A percentile compares a stretch with the other conserved stretches of the same genome.
Conservation (phyloP, 1,140 invertebrate species). For the Oreohelix idahoensis region DNA sequence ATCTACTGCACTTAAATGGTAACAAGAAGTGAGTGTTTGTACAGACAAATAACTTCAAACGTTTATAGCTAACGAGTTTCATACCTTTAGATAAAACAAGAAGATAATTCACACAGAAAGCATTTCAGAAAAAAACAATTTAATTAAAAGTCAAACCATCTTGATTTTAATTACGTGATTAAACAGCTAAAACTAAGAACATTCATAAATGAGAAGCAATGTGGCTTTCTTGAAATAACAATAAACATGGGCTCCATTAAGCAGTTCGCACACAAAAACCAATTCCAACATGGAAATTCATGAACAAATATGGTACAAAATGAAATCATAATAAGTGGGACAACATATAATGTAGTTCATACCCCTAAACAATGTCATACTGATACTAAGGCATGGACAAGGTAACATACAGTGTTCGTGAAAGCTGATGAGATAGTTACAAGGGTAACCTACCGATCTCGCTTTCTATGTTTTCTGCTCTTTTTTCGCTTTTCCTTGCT, state of each 20-base stretch:
- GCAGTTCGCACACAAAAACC: neutral
- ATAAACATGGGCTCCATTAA: neutral
- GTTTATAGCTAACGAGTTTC: no score
- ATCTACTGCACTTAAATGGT: no score
- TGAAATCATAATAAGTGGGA: neutral
- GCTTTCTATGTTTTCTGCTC: constrained; percentile 66
- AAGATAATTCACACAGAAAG: no score
- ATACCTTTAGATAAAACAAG: no score
- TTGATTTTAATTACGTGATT: neutral
- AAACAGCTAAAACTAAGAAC: neutral
- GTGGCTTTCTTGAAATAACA: neutral
- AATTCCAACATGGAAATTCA: neutral
- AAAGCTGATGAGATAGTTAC: neutral
- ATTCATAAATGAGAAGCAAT: neutral
- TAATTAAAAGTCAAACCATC: neutral
- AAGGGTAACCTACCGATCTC: constrained; percentile 61
- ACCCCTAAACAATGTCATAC: neutral
- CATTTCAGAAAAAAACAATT: neutral
- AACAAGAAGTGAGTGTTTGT: no score
- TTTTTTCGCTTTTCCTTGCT: constrained; percentile 70
- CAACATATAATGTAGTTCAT: neutral
- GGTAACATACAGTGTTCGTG: neutral
- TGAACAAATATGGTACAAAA: neutral
- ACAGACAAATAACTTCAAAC: no score
- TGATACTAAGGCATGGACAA: neutral